Percentiles rank a stretch among this genome's conserved stretches.
Conservation (phyloP, 1,140 invertebrate species). For the Philopotamus ludificatus region DNA sequence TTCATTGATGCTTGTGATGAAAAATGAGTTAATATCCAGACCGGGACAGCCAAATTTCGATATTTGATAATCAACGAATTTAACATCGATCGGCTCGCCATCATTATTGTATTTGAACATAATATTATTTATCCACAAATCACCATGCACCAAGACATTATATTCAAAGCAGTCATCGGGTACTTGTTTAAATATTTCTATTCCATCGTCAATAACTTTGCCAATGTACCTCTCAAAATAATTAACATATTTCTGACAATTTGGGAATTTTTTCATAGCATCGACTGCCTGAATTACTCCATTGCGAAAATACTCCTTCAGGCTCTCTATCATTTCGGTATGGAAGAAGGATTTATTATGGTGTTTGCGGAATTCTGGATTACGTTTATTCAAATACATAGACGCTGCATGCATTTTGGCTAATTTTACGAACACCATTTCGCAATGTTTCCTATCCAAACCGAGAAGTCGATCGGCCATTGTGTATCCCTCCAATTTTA, state of each 20-base stretch:
- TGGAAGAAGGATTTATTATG: slow-evolving; percentile 48
- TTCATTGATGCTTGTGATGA: slow-evolving; percentile 16
- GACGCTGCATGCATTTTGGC: slow-evolving; percentile 58
- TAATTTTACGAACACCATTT: slow-evolving; percentile 53
- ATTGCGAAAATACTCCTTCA: slow-evolving; percentile 4
- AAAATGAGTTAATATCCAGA: slow-evolving; percentile 34
- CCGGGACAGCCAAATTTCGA: slow-evolving; percentile 22
- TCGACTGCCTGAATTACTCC: slow-evolving; percentile 27
- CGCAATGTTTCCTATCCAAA: slow-evolving; percentile 54
- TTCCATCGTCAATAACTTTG: slow-evolving; percentile 30
- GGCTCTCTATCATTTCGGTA: slow-evolving; percentile 41
- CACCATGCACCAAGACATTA: slow-evolving; percentile 64
- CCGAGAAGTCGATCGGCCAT: slow-evolving; percentile 54
- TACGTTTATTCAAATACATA: slow-evolving; percentile 54
- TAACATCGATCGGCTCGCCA: slow-evolving; percentile 52
- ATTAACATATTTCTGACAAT: slow-evolving; percentile 4
- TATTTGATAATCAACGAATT: slow-evolving; percentile 50
- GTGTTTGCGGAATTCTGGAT: slow-evolving; percentile 44
- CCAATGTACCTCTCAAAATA: slow-evolving; percentile 10
- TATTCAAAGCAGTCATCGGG: slow-evolving; percentile 54
- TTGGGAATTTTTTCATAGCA: slow-evolving; percentile 9
- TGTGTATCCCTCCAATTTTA: slow-evolving; percentile 55
- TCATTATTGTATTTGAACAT: slow-evolving; percentile 59
- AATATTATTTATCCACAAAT: slow-evolving; percentile 68
- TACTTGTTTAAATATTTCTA: slow-evolving; percentile 37